Conservation (phyloP, 2,888 invertebrate species). For the Uropetala carovei region DNA sequence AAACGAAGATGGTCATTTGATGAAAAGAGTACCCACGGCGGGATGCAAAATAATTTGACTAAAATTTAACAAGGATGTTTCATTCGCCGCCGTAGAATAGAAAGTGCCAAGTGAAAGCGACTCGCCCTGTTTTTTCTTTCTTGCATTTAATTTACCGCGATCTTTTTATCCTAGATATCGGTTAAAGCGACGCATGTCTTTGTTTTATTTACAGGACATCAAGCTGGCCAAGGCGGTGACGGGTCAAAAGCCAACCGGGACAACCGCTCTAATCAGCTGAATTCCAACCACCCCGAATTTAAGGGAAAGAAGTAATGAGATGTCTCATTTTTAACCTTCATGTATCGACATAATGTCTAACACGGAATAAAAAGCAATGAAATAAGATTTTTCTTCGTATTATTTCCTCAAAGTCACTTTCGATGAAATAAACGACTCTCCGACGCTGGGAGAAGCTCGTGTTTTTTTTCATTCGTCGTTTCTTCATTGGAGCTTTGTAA, state of each 20-base stretch:
- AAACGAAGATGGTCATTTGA: no score
- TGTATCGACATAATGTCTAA: background rate
- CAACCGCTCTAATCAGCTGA: slow-evolving; percentile 72
- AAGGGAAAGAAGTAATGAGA: slow-evolving; percentile 65
- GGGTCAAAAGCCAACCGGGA: slow-evolving; percentile 70
- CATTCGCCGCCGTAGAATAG: no score
- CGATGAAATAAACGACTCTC: no score
- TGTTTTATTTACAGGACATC: slow-evolving; percentile 69
- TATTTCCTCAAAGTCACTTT: no score
- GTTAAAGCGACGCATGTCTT: slow-evolving; percentile 6
- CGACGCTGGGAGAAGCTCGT: no score
- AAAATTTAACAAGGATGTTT: no score
- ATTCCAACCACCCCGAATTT: slow-evolving; percentile 71
- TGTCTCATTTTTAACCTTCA: background rate
- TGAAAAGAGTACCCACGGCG: background rate
- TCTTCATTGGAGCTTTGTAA: no score
- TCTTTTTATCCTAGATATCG: background rate
- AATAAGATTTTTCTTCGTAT: background rate
- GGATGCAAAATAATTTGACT: no score
- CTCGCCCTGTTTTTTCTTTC: no score
- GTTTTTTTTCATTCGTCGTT: no score
- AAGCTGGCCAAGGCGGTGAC: slow-evolving; percentile 71
- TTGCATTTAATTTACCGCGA: background rate
- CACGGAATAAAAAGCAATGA: background rate
- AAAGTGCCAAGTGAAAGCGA: no score